A percentile compares a stretch with the other conserved stretches of the same genome.
phyloP scores from a whole-genome alignment of 23 tunicate species.

The Diplosoma virens region DNA sequence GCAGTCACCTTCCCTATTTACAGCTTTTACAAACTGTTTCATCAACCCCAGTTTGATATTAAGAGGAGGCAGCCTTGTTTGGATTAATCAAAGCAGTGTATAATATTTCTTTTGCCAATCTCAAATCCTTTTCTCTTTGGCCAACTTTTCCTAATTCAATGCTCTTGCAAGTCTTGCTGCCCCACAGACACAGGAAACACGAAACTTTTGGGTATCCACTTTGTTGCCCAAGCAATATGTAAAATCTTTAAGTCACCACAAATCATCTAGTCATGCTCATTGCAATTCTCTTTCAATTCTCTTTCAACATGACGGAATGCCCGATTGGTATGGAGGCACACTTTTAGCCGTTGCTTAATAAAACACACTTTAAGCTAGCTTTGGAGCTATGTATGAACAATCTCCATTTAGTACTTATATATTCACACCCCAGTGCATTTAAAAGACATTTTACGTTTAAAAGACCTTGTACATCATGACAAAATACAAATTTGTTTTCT shows the following conservation, averaged over 20 bases:
- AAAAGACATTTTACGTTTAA: no score
- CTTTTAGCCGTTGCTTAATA: background rate
- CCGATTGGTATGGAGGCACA: conserved; percentile 16
- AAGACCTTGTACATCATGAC: conserved; percentile 6
- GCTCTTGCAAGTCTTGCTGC: conserved; percentile 10
- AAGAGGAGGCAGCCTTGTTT: conserved; percentile 1
- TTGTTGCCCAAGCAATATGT: background rate
- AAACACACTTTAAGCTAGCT: conserved; percentile 10
- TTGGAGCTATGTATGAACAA: background rate
- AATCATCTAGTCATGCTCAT: conserved; percentile 12
- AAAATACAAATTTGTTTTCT: conserved; percentile 1
- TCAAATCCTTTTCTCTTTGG: conserved; percentile 4
- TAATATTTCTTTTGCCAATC: conserved; percentile 24
- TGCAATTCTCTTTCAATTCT: background rate
- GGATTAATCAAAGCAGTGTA: no score
- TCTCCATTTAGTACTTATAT: background rate
- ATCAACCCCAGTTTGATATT: conserved; percentile 33
- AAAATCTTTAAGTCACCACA: conserved; percentile 19
- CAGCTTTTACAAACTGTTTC: conserved; percentile 33
- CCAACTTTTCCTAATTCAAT: conserved; percentile 13
- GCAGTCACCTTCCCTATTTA: no score
- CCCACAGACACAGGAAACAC: conserved; percentile 26
- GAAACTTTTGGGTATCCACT: conserved; percentile 12
- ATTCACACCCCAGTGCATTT: conserved; percentile 12
- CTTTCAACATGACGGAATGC: background rate